A percentile compares a stretch with the other conserved stretches of the same genome.
Conservation (phyloP, 2,113 vertebrate genomes). For the Podarcis raffonei region DNA sequence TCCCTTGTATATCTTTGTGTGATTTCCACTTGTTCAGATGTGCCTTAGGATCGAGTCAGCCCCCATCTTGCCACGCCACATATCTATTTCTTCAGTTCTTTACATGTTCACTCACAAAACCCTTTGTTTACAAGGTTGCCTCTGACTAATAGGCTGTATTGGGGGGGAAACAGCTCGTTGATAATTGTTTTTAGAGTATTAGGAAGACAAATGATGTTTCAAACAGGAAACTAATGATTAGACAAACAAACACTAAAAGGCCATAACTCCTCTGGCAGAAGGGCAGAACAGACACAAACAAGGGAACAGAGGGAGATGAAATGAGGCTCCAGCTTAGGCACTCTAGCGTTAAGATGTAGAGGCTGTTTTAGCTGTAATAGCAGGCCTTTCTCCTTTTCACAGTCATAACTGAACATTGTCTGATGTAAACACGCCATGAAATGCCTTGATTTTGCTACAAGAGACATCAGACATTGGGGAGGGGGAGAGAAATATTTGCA, state of each 20-base stretch:
- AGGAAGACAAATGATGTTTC: slow-evolving; percentile 40
- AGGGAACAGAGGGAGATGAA: slow-evolving; percentile 29
- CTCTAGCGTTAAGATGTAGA: slow-evolving; percentile 15
- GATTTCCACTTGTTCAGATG: background rate
- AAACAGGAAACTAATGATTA: slow-evolving; percentile 24
- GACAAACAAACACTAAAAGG: background rate
- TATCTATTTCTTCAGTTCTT: background rate
- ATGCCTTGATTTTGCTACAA: slow-evolving; percentile 39
- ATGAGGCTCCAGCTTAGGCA: slow-evolving; percentile 11
- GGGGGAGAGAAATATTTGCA: slow-evolving; percentile 30
- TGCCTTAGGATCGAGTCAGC: background rate
- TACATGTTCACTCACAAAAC: background rate
- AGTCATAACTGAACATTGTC: slow-evolving; percentile 48
- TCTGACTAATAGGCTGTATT: background rate
- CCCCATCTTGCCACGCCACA: background rate
- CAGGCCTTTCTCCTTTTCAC: slow-evolving; percentile 30
- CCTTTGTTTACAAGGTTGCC: background rate
- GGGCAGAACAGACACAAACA: fast-evolving
- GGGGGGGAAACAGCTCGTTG: background rate
- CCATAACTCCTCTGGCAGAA: background rate
- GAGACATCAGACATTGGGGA: slow-evolving; percentile 11
- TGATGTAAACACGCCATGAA: slow-evolving; percentile 53
- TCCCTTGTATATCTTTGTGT: background rate
- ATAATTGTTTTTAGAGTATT: slow-evolving; percentile 25
- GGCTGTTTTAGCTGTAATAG: slow-evolving; percentile 4